These are phyloP conservation scores for Eutrigla gurnardus DNA, from an alignment of 2,797 vertebrate genomes.

Conservation along the genomic window DNA sequence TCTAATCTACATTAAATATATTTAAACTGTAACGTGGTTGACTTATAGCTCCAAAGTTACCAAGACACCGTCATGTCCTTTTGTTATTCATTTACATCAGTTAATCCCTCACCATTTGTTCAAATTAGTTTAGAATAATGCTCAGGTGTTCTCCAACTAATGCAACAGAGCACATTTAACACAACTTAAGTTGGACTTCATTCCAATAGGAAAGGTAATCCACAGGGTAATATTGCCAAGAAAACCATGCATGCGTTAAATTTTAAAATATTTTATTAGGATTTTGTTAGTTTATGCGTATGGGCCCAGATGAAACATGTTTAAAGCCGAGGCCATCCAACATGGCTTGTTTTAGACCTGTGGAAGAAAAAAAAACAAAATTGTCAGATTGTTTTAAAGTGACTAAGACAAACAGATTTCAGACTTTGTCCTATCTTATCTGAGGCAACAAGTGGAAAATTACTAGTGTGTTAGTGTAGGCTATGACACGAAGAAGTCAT, in stretches of 20 bases:
- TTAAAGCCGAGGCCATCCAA: slow-evolving; percentile 2
- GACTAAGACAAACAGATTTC: too few species aligned
- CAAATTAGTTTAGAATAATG: neutral
- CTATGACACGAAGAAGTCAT: too few species aligned
- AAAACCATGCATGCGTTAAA: neutral
- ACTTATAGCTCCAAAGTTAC: neutral
- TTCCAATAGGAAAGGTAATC: neutral
- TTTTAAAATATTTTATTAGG: slow-evolving; percentile 40
- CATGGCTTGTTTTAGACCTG: slow-evolving; percentile 69
- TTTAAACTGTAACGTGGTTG: neutral
- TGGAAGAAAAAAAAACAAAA: neutral
- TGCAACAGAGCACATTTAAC: neutral
- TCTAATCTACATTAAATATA: too few species aligned
- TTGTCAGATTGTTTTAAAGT: too few species aligned
- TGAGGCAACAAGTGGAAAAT: neutral
- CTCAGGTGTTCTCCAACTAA: too few species aligned
- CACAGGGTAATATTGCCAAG: neutral
- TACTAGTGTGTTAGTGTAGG: neutral
- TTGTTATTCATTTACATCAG: neutral
- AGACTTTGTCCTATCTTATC: neutral
- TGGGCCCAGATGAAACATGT: slow-evolving; percentile 75
- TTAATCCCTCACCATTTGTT: neutral
- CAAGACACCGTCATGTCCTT: neutral
- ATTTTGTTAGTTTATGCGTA: slow-evolving; percentile 44
- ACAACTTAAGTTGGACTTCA: neutral